Evolutionary conservation across 37 sponge, comb jelly and placozoan genomes (phyloP), one percentile per base, ranked within the genome.

Genomic region (Beroe ovata): DNA sequence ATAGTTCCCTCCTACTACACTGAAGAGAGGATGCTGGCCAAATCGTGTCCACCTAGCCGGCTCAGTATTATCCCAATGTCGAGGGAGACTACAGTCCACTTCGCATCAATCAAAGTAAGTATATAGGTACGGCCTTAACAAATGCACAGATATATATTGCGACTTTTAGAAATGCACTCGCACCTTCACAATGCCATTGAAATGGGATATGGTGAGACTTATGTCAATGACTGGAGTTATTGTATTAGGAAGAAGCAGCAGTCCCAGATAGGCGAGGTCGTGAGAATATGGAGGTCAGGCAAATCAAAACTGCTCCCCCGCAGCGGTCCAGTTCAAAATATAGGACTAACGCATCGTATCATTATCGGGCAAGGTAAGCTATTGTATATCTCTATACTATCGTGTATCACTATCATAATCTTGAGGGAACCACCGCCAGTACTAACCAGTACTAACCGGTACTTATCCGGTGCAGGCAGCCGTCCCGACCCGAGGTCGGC

Each of bases 231-330:
- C n/a, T n/a, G n/a, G n/a, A n/a, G n/a, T n/a, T n/a, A n/a, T n/a
- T n/a, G n/a, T n/a, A n/a, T n/a, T n/a, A n/a, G n/a, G n/a, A n/a
- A n/a, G n/a, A n/a, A n/a, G n/a, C n/a, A n/a, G n/a, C n/a, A n/a
- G n/a, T n/a, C n/a, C n/a, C n/a, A n/a, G n/a, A n/a, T 14, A 30
- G 69, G 16, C 29, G 69, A 16, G 30, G 16, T 37, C 34, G 16
- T 29, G 69, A 11, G 8, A 4, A 4, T 62, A 29, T 66, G 16
- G 69, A 66, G 11, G 16, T 34, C 36, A 66, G 69, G 35, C 29
- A 66, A 32, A 66, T 66, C n/a, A 77, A 40, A 42, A 77, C 84
- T 42, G 84, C 84, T n/a, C 84, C 84, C 0, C 28, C 84, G 54
- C 36, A 25, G 16, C 29, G 69, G 34, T 47, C 54, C 54, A 11